A percentile compares a stretch with the other conserved stretches of the same genome.
phyloP scores from a whole-genome alignment of 2,888 invertebrate genomes.

The Drosophila crucigera region DNA sequence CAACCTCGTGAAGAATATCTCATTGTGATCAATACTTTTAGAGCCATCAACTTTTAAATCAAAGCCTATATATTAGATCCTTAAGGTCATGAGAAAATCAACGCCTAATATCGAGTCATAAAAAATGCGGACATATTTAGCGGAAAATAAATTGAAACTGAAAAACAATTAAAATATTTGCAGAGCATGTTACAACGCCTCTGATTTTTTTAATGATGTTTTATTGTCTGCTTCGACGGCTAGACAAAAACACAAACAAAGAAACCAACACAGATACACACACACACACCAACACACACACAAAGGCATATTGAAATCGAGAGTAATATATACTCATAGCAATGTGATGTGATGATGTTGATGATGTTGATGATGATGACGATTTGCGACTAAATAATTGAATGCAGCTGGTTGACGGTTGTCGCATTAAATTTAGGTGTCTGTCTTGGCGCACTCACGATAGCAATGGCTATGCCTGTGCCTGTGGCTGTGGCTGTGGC shows the following conservation, averaged over 20 bases:
- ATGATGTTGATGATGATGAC: constrained; percentile 55
- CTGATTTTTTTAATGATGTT: constrained; percentile 79
- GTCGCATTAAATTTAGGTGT: constrained; percentile 83
- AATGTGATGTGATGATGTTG: constrained; percentile 61
- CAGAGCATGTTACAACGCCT: constrained; percentile 74
- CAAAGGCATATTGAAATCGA: constrained; percentile 11
- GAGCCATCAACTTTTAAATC: background rate
- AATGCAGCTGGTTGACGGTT: constrained; percentile 83
- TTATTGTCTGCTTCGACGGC: constrained; percentile 77
- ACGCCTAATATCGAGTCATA: background rate
- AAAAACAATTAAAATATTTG: constrained; percentile 77
- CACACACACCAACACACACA: constrained; percentile 10
- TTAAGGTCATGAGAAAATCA: background rate
- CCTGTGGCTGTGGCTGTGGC: constrained; percentile 22
- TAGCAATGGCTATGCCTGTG: constrained; percentile 22
- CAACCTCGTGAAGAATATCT: fast-evolving
- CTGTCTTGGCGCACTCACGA: constrained; percentile 43
- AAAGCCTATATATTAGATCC: background rate
- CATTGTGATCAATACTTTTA: background rate
- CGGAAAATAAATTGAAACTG: constrained; percentile 15
- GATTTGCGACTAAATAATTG: constrained; percentile 82
- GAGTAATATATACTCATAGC: constrained; percentile 56
- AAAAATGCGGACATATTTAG: background rate
- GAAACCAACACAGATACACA: background rate
- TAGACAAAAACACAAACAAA: constrained; percentile 49